Evolutionary conservation across 2,888 invertebrate species (phyloP), one percentile per base, ranked within the genome.

Genomic region (Caenorhabditis sp.): DNA sequence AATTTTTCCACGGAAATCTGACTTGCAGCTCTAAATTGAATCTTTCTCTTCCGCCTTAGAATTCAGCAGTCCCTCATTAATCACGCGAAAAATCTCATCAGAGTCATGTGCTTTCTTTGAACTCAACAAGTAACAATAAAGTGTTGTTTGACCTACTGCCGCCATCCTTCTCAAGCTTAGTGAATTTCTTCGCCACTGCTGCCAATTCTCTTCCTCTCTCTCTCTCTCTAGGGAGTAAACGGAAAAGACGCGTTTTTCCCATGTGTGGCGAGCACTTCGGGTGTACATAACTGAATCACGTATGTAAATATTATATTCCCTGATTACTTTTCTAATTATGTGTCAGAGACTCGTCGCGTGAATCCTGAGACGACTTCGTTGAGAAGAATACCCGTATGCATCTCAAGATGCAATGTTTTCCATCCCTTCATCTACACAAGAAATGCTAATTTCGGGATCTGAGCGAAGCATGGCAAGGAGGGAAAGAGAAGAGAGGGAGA

Each of bases 281-380:
- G 20, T 28, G 18, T 11, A 40, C n/a, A 8, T 32, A 47, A 51
- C 58, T 44, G 47, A 32, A 62, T 71, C 71, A 71, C 53, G 22
- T 62, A 62, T 62, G 61, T 62, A 47, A 71, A 71, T 71, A 55
- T 55, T 44, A 55, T 53, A 62, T 62, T 9, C 35, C 24, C 40
- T 22, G 56, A 47, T 60, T 47, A 69, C 69, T 47, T 8, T 24
- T 13, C 40, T 40, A 61, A 70, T 70, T 70, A 70, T 28, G 56
- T 20, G 35, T 56, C 18, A 28, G 20, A 1, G 56, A 35, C 28
- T 2, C 28, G 20, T 9, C n/a, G 28, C 11, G 26, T 13, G 60
- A 18, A n/a, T 40, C 24, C 35, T 15, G 55, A 56, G 55, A 20
- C 55, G 24, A 18, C 47, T 47, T 18, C 18, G 3, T 5, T 5